Evolutionary conservation across 1,140 invertebrate species (phyloP).

Genomic region (Drosophila pseudoobscura): DNA sequence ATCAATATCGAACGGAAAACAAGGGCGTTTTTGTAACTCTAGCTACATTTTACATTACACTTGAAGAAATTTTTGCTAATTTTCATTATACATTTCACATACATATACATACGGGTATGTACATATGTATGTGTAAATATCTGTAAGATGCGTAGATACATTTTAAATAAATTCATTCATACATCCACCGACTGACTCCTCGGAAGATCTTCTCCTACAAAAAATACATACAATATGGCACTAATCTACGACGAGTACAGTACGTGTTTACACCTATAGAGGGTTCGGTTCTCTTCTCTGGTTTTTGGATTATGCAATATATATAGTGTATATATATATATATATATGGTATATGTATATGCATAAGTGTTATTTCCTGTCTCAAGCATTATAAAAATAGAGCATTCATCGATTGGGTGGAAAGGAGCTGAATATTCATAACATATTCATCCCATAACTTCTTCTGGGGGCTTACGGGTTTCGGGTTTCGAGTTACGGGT

Average conservation of each 20-base stretch:
- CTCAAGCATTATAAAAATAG: conserved; percentile 73
- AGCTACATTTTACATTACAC: conserved; percentile 70
- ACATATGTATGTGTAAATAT: conserved; percentile 24
- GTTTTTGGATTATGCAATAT: conserved; percentile 10
- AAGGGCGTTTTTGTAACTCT: conserved; percentile 41
- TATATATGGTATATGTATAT: conserved; percentile 9
- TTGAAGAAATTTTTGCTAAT: conserved; percentile 75
- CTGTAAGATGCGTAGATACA: neutral
- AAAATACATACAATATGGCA: conserved; percentile 30
- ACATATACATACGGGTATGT: conserved; percentile 8
- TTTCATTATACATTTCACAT: conserved; percentile 33
- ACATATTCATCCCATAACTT: too few species aligned
- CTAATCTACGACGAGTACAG: neutral
- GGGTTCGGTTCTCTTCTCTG: conserved; percentile 1
- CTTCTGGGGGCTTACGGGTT: neutral
- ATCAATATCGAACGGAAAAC: conserved; percentile 14
- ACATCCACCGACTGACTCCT: neutral
- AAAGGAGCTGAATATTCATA: conserved; percentile 15
- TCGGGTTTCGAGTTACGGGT: conserved; percentile 12
- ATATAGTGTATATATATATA: conserved; percentile 3
- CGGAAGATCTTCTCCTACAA: conserved; percentile 27
- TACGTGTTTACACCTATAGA: conserved; percentile 15
- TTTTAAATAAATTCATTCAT: conserved; percentile 64
- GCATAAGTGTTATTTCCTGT: conserved; percentile 16
- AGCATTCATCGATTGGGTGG: conserved; percentile 36